A percentile compares a stretch with the other conserved stretches of the same genome.
Evolutionary conservation across 2,888 invertebrate genomes (phyloP).

Genomic region (Micropterix aruncella): DNA sequence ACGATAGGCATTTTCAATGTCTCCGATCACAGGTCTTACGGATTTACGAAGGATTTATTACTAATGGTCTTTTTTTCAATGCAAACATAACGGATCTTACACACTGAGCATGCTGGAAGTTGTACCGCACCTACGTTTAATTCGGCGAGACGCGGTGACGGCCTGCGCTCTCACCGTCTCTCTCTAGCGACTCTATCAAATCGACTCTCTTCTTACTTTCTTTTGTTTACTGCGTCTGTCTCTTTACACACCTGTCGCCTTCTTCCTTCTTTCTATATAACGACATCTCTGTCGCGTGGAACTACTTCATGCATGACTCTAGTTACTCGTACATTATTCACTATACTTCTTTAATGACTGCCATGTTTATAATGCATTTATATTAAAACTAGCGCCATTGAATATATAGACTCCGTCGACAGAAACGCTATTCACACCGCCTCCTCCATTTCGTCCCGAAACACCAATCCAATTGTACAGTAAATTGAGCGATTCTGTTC

Average conservation of each 20-base stretch:
- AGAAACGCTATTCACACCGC: no score
- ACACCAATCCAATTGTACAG: no score
- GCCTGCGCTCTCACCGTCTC: background rate
- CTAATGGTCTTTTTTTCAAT: background rate
- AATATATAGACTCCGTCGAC: no score
- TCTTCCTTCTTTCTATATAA: slow-evolving; percentile 11
- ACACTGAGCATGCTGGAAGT: background rate
- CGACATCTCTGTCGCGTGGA: slow-evolving; percentile 1
- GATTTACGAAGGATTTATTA: background rate
- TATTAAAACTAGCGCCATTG: background rate
- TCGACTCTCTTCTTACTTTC: slow-evolving; percentile 8
- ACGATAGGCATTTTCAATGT: slow-evolving; percentile 19
- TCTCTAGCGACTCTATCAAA: background rate
- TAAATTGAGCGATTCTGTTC: no score
- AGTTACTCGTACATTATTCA: background rate
- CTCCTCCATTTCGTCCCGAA: no score
- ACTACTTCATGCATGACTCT: background rate
- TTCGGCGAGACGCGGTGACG: background rate
- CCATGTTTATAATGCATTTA: slow-evolving; percentile 7
- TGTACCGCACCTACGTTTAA: background rate
- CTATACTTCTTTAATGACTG: slow-evolving; percentile 3
- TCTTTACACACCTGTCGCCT: slow-evolving; percentile 13
- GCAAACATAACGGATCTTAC: background rate
- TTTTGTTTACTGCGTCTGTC: slow-evolving; percentile 7
- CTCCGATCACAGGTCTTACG: background rate